Base-by-base conservation (phyloP, 2,797 vertebrate species). In the Choloepus didactylus region DNA sequence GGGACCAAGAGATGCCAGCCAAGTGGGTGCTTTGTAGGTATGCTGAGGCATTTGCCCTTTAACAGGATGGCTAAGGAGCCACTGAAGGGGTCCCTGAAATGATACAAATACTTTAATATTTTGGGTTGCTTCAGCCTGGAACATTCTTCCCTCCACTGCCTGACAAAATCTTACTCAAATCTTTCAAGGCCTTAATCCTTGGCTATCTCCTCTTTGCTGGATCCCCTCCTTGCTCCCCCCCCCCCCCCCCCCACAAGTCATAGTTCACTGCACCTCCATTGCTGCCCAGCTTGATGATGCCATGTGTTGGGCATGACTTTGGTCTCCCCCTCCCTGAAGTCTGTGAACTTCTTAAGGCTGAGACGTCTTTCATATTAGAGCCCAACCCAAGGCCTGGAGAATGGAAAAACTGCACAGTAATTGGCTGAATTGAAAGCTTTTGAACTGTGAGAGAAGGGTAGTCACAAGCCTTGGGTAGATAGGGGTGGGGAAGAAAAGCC, bases 171-270 rank as follows among this genome's bases (percentile, higher is more conserved):
- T n/a, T 81, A 81, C 11, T 91, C 72, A 60, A 54, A 56, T 64
- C 79, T 94, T 56, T 77, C 66, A 82, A 92, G n/a, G 62, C 77
- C 86, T 82, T 72, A 66, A 62, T 82, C 51, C 27, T 51, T 86
- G 44, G 31, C 41, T 75, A 41, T 76, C 1, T 9, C 56, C 23
- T 60, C 62, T 8, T 14, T 72, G 23, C 51, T 56, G 54, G 29
- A 77, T 46, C 14, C 11, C 56, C 23, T 66, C 67, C 5, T 49
- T 80, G 51, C 23, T 46, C 38, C 1, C 12, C 25, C 25, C 27
- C 1, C 12, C 25, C 25, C 27, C 25, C 9, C 1, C 46, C 25
- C 21, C 46, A 9, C 44, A 87, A 91, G 44, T 5, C 56, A 72
- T 2, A 72, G n/a, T 44, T 76, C 31, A 54, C n/a, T 82, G 67